Conservation (phyloP, 2,888 invertebrate genomes). For the Lycophotia porphyrea region DNA sequence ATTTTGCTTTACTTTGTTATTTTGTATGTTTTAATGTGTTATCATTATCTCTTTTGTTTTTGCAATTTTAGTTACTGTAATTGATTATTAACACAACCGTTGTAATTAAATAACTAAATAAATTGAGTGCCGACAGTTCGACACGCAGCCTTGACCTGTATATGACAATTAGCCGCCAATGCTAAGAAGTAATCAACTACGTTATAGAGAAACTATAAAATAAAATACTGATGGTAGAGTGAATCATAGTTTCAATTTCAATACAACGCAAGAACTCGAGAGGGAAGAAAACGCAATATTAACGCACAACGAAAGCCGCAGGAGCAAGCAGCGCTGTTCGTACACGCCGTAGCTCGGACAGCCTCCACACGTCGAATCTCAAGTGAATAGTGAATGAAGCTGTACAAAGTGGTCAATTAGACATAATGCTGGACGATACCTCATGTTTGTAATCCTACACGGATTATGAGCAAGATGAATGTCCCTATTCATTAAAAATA, state of each 20-base stretch:
- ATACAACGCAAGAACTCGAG: background rate
- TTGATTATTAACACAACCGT: too few relatives aligned
- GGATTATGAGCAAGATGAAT: background rate
- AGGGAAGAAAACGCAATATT: too few relatives aligned
- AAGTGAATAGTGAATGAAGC: background rate
- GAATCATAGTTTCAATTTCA: background rate
- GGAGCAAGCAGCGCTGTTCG: background rate
- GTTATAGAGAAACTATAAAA: background rate
- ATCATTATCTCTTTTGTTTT: too few relatives aligned
- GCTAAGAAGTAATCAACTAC: background rate
- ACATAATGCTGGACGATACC: background rate
- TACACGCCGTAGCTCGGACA: background rate
- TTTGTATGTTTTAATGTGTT: too few relatives aligned
- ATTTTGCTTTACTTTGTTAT: too few relatives aligned
- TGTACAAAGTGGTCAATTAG: background rate
- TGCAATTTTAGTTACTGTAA: too few relatives aligned
- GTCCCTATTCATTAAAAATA: background rate
- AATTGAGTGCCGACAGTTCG: background rate
- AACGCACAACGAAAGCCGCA: too few relatives aligned
- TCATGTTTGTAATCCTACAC: background rate
- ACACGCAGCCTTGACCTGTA: background rate
- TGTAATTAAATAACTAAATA: too few relatives aligned
- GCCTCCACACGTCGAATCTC: background rate
- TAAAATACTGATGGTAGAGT: background rate
- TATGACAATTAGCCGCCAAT: background rate